phyloP scores from a whole-genome alignment of 2,888 invertebrate genomes.

The Dryobotodes eremita region DNA sequence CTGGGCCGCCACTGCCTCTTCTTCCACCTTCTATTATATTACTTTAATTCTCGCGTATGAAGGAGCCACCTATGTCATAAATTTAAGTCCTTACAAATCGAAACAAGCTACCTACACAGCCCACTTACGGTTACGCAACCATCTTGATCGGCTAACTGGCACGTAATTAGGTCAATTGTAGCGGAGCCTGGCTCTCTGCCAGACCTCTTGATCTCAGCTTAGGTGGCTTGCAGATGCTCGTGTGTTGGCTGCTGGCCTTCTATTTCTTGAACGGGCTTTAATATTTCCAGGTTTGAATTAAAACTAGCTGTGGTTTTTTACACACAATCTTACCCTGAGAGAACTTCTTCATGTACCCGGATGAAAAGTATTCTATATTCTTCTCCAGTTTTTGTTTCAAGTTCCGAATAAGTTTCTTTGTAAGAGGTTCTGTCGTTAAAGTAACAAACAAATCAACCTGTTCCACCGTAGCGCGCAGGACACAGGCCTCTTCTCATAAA shows the following conservation, averaged over 20 bases:
- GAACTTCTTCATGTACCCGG: neutral
- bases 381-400: neutral
- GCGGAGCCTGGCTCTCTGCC: constrained; percentile 53
- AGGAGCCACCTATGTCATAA: neutral
- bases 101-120: neutral
- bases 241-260: neutral
- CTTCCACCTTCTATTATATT: neutral
- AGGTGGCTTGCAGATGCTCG: constrained; percentile 29
- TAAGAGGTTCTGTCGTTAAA: neutral
- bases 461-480: too few relatives aligned
- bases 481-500: neutral
- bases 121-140: constrained; percentile 33
- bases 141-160: constrained; percentile 59
- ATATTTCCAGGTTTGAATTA: constrained; percentile 25
- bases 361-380: too few relatives aligned
- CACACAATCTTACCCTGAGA: too few relatives aligned
- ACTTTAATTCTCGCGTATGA: neutral
- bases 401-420: neutral
- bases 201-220: constrained; percentile 58
- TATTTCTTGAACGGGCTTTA: neutral
- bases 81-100: neutral
- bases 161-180: constrained; percentile 62
- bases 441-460: neutral
- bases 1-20: too few relatives aligned
- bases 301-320: neutral